Percentiles rank a stretch among this genome's conserved stretches.
phyloP scores from a whole-genome alignment of 1,140 invertebrate genomes.

The Pantala flavescens region DNA sequence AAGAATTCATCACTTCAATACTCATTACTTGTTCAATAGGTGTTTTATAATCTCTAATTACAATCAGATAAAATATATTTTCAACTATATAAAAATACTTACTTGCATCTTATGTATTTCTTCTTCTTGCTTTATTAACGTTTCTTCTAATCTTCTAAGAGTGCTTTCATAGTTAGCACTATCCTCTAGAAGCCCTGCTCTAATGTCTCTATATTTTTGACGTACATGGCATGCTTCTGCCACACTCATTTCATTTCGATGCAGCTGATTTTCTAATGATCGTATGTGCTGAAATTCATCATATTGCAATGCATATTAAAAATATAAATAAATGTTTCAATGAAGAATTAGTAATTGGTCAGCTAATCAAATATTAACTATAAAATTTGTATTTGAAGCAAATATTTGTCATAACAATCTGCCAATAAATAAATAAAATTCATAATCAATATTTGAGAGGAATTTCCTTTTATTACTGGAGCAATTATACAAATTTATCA shows the following conservation, averaged over 20 bases:
- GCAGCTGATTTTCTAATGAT: conserved; percentile 58
- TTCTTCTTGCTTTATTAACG: conserved; percentile 50
- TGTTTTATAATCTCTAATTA: too few species aligned
- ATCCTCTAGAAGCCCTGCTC: conserved; percentile 54
- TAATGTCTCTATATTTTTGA: conserved; percentile 63
- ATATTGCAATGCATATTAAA: neutral
- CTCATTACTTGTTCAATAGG: too few species aligned
- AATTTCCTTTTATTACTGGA: too few species aligned
- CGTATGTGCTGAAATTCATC: neutral
- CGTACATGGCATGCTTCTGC: conserved; percentile 65
- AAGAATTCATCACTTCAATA: conserved; percentile 2
- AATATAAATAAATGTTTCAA: too few species aligned
- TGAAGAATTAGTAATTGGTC: too few species aligned
- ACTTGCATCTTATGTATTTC: conserved; percentile 60
- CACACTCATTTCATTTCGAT: conserved; percentile 63
- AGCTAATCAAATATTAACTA: too few species aligned
- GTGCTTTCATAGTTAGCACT: conserved; percentile 51
- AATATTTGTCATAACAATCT: too few species aligned
- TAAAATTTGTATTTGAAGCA: too few species aligned
- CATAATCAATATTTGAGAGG: too few species aligned
- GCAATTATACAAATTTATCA: too few species aligned
- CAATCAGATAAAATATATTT: too few species aligned
- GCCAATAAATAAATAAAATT: too few species aligned
- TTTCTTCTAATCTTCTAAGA: conserved; percentile 51
- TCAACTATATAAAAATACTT: conserved; percentile 14